Percentiles rank a stretch among this genome's conserved stretches.
Conservation (phyloP, 2,888 invertebrate species). For the Nyleta sp. region DNA sequence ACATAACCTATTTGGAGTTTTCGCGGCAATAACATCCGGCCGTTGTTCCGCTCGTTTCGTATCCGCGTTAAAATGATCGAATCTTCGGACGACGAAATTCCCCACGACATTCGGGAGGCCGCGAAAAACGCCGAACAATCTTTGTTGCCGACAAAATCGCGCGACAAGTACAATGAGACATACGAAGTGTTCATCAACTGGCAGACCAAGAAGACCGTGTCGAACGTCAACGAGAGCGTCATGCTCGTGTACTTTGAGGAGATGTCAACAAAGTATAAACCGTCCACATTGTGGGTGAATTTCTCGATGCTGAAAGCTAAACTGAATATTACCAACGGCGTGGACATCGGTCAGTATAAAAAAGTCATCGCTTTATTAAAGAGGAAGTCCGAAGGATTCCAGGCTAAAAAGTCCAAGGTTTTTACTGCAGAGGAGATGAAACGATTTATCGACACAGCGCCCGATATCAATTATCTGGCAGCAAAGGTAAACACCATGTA, state of each 20-base stretch:
- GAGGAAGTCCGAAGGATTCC: neutral
- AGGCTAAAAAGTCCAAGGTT: slow-evolving; percentile 1
- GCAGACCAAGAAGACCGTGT: neutral
- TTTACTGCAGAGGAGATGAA: slow-evolving; percentile 2
- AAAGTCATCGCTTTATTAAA: slow-evolving; percentile 3
- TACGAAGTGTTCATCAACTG: neutral
- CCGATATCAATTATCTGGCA: neutral
- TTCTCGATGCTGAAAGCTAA: slow-evolving; percentile 2
- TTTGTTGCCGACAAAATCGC: slow-evolving; percentile 1
- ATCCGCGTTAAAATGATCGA: neutral
- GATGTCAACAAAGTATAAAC: neutral
- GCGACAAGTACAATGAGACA: slow-evolving; percentile 1
- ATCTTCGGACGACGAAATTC: neutral
- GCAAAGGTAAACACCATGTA: slow-evolving; percentile 3
- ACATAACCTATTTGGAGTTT: neutral
- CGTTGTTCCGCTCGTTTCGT: no score
- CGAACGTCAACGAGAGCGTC: neutral
- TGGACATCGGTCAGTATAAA: neutral
- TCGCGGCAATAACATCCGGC: neutral
- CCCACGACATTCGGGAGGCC: neutral
- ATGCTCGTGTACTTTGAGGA: neutral
- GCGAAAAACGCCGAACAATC: neutral
- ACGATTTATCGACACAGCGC: neutral
- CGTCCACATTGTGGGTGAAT: slow-evolving; percentile 3
- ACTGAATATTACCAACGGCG: neutral